Evolutionary conservation across 2,113 vertebrate genomes (phyloP), one percentile per base, ranked within the genome.

Genomic region (Choloepus hoffmanni): DNA sequence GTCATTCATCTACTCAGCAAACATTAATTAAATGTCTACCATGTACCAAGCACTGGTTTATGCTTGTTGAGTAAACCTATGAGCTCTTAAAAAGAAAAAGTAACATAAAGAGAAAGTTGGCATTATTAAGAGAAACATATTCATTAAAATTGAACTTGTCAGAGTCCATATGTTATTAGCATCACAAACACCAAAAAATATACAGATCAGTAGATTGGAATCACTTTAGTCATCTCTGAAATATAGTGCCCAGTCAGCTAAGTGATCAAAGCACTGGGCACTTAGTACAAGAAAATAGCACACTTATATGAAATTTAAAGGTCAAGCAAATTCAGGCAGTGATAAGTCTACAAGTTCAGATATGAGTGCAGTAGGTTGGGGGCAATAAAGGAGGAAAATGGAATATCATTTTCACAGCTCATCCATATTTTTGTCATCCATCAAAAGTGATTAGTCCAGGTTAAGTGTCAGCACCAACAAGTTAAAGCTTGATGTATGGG

Each of bases 11-110:
- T 90, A 85, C 77, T 94, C 53, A 58, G 60, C 67, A 94, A 95
- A 90, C 82, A 89, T 53, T 76, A 92, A 96, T 78, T 95, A 79
- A 95, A 95, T 78, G 55, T 90, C 92, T 94, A 90, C 72, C 87
- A 50, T 65, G 70, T 84, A 84, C 81, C 48, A 78, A 92, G 94
- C 67, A 86, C 65, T 92, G 36, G 63, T 30, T 63, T 79, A 78
- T 91, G 55, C 86, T 95, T 97, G 68, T 92, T 93, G 72, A 85
- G 92, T 85, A 97, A 97, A 96, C 48, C 90, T 26, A 88, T 13
- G 81, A 43, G 15, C 43, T 74, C 67, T 70, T 92, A 63, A 92
- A 86, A 89, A 90, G 82, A 82, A 88, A 89, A 18, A 70, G n/a
- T 84, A 53, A 53, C 62, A 90, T 85, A 85, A 95, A 93, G 78